Evolutionary conservation across 2,888 invertebrate species (phyloP), one percentile per base, ranked within the genome.

Genomic region (Caenorhabditis sp.): DNA sequence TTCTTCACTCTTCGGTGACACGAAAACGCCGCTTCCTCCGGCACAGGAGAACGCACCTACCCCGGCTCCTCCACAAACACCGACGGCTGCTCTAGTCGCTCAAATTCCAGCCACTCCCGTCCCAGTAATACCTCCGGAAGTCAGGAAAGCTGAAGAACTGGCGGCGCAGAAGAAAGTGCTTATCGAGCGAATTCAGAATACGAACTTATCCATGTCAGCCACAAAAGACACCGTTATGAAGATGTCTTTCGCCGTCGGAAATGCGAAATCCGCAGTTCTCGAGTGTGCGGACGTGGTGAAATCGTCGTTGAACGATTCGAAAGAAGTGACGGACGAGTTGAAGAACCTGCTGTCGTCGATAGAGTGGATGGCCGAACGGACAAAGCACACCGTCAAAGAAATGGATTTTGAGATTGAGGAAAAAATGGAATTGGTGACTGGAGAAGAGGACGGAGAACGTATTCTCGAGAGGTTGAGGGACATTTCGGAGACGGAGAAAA

Each of bases 371-470:
- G 24, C 48, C 0, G 65, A 71, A 7, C 41, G 55, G 24, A 55
- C 59, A 17, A 59, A 52, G 27, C 65, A 71, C 20, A 48, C 65
- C 5, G 66, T 66, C 9, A 77, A 71, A 59, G 76, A 70, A 11
- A 56, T 76, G 58, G 70, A 76, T 58, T 76, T 63, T 22, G 66
- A 61, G 27, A 46, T 66, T 2, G 55, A 74, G n/a, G 66, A 66
- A 9, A 74, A 66, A 20, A 66, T 66, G 61, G 61, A 74, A 15
- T 35, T 61, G 8, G 58, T 76, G 7, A 13, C 46, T 8, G 56
- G 35, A 7, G 55, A 45, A 11, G 70, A 50, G 1, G 63, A 70
- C 39, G 58, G 58, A 46, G 63, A 70, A 13, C 27, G 17, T 5
- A 32, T 59, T 35, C 15, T 70, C 2, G 59, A 70, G 17, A 56